Percentiles rank a stretch among this genome's conserved stretches.
Evolutionary conservation across 2,113 vertebrate species (phyloP).

Genomic region (Channa argus): DNA sequence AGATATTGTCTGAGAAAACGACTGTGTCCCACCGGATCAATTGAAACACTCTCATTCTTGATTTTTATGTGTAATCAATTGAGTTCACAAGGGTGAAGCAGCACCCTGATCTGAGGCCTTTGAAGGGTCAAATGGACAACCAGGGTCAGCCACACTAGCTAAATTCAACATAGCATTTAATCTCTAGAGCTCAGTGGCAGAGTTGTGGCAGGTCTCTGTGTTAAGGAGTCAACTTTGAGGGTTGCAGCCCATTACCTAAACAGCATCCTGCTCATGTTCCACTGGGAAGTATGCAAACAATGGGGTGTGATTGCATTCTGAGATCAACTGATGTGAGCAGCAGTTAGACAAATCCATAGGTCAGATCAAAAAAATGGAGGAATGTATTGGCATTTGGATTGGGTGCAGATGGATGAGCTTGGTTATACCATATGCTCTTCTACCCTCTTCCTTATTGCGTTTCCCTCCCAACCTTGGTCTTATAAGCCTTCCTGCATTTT

Average conservation of each 20-base stretch:
- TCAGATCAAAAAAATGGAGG: slow-evolving; percentile 29
- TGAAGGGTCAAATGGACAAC: slow-evolving; percentile 53
- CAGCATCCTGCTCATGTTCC: neutral
- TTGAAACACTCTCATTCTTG: slow-evolving; percentile 32
- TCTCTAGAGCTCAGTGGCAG: slow-evolving; percentile 68
- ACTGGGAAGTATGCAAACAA: slow-evolving; percentile 7
- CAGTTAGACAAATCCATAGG: slow-evolving; percentile 59
- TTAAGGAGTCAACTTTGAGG: slow-evolving; percentile 13
- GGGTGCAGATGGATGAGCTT: slow-evolving; percentile 65
- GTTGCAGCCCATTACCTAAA: neutral
- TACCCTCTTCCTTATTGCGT: slow-evolving; percentile 29
- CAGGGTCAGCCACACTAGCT: slow-evolving; percentile 45
- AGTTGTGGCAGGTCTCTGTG: slow-evolving; percentile 22
- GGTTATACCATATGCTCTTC: slow-evolving; percentile 41
- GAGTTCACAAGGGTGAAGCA: slow-evolving; percentile 38
- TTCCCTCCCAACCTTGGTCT: slow-evolving; percentile 50
- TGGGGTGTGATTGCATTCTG: neutral
- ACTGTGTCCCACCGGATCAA: slow-evolving; percentile 20
- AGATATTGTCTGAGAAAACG: slow-evolving; percentile 49
- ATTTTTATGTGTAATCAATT: slow-evolving; percentile 69
- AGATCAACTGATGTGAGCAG: neutral
- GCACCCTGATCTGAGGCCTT: slow-evolving; percentile 32
- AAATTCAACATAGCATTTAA: slow-evolving; percentile 69
- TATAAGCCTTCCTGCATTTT: slow-evolving; percentile 48
- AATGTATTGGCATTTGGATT: slow-evolving; percentile 63